Percentiles rank a stretch among this genome's conserved stretches.
Evolutionary conservation across 2,888 invertebrate species (phyloP).

Genomic region (Nephrocerus scutellatus): DNA sequence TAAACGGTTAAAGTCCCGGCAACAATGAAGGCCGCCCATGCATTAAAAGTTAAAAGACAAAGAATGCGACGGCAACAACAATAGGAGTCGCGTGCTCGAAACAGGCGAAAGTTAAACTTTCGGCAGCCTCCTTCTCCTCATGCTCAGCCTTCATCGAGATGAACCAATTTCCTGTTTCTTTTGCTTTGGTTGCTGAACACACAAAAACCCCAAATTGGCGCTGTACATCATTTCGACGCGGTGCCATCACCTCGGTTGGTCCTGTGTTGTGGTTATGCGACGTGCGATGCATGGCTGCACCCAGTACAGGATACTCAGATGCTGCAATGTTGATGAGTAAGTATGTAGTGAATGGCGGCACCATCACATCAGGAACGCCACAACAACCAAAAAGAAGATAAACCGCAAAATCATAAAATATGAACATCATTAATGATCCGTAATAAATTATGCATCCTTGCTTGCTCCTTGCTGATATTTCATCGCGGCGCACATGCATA

Average conservation of each 20-base stretch:
- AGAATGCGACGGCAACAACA: no score
- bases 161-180: conserved; percentile 17
- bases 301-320: conserved; percentile 20
- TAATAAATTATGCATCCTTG: conserved; percentile 23
- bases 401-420: conserved; percentile 23
- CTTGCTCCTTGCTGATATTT: conserved; percentile 9
- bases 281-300: conserved; percentile 14
- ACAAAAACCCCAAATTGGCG: no score
- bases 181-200: no score
- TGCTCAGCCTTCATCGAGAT: conserved; percentile 20
- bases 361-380: conserved; percentile 14
- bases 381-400: conserved; percentile 10
- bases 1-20: no score
- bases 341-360: conserved; percentile 9
- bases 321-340: conserved; percentile 19
- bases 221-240: no score
- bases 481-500: no score
- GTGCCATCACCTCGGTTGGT: no score
- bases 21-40: no score
- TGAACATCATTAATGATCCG: conserved; percentile 25
- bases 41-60: no score
- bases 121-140: no score
- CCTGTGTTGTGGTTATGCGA: conserved; percentile 22
- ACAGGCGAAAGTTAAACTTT: no score
- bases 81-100: no score